Evolutionary conservation across 2,888 invertebrate species (phyloP), one percentile per base, ranked within the genome.

Genomic region (Acanthosoma haemorrhoidale): DNA sequence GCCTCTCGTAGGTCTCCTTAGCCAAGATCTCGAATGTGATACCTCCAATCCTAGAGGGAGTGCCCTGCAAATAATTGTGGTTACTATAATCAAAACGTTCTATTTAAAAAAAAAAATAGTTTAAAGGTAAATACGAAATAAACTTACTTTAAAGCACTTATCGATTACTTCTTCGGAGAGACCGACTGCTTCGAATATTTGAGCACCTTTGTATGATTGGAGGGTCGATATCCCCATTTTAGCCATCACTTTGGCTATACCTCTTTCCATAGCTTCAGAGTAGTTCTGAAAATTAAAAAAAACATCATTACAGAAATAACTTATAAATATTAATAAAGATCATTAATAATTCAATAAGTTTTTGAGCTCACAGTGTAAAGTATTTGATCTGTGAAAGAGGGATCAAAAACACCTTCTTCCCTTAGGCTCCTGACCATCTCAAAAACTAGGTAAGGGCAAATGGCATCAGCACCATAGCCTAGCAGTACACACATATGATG

Each of bases 141-240:
- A 87, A 73, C 86, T 85, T 76, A 84, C 81, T 85, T 82, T 91
- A 83, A 99, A 99, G 80, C 98, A 97, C 77, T 92, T 92, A 70
- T 96, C 91, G 72, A 99, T 87, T 0, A 99, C 92, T 77, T 98
- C 96, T 71, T 90, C 87, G 39, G 91, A 89, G 59, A 99, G 81
- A 0, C 99, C 99, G 9, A 99, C 96, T 0, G 97, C 97, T 81
- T 99, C 99, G 79, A 99, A 99, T 77, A 99, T 99, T 83, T 99
- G 99, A 0, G 99, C 99, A 74, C 96, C 94, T 83, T 97, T 98
- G 82, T 99, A 99, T 0, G 96, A 97, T 80, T 98, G 98, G 41
- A 99, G 83, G 0, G 98, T 99, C 70, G 96, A 96, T 78, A 99
- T 99, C 70, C 99, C 99, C 99, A 99, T 99, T 81, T 99, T 99